phyloP scores from a whole-genome alignment of 2,888 invertebrate genomes.

The Macrophya annulata region DNA sequence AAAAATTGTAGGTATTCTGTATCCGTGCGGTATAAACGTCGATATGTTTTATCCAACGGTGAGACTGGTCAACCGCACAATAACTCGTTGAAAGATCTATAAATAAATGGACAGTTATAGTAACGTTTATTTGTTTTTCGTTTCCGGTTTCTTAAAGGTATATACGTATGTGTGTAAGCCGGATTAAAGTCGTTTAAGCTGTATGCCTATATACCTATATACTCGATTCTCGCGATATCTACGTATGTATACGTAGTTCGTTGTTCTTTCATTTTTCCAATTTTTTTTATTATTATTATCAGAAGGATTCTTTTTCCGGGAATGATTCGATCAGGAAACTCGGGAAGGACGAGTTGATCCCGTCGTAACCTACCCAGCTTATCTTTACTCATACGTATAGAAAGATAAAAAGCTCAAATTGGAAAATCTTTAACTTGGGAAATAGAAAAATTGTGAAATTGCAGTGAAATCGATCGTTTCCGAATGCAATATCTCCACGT shows the following conservation, averaged over 20 bases:
- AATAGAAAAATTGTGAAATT: background rate
- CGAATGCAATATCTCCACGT: background rate
- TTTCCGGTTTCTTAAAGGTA: background rate
- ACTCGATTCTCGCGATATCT: no score
- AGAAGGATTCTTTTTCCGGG: background rate
- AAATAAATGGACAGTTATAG: background rate
- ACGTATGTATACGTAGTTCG: no score
- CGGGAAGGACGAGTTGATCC: background rate
- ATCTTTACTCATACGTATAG: no score
- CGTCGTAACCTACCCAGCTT: background rate
- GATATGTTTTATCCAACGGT: background rate
- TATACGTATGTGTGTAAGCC: no score
- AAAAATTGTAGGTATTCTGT: no score
- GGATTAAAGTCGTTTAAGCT: no score
- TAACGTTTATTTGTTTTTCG: background rate
- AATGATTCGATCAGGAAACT: conserved; percentile 4
- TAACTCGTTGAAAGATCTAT: background rate
- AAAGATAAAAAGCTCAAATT: background rate
- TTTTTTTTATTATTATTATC: background rate
- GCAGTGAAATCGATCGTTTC: background rate
- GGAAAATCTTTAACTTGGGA: background rate
- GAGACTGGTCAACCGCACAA: conserved; percentile 1
- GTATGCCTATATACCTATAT: no score
- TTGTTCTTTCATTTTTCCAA: background rate
- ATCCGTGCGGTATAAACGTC: background rate